Conservation (phyloP, 2,113 vertebrate species). For the Centrocercus urophasianus region DNA sequence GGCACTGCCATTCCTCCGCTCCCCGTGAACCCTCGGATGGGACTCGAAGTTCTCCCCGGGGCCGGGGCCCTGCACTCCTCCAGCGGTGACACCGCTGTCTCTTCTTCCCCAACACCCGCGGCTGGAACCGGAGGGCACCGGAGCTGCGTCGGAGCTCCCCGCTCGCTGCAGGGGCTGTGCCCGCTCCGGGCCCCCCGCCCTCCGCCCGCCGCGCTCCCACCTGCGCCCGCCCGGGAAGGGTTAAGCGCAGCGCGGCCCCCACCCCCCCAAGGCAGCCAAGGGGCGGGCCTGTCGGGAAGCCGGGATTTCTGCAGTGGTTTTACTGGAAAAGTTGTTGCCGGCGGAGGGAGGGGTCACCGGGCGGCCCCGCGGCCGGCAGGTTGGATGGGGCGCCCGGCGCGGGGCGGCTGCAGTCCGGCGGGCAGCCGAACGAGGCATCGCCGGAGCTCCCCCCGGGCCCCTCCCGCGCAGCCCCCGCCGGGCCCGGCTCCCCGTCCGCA, state of each 20-base stretch:
- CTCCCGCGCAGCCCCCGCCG: no score
- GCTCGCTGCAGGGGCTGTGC: no score
- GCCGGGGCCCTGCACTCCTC: not conserved
- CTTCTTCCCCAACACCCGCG: no score
- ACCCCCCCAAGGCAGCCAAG: constrained; percentile 49
- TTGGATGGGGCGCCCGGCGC: not conserved
- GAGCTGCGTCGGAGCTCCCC: no score
- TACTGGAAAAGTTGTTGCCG: constrained; percentile 82
- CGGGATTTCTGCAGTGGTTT: constrained; percentile 80
- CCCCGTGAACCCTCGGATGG: no score
- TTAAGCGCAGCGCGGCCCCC: constrained; percentile 66
- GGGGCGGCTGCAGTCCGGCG: not conserved
- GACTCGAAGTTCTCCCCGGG: not conserved
- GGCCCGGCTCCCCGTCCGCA: no score
- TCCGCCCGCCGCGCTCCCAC: not conserved
- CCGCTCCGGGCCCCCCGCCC: not conserved
- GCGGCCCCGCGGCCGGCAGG: constrained; percentile 63
- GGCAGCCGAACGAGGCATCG: not conserved
- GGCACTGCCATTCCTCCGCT: not conserved
- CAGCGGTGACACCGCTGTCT: not conserved
- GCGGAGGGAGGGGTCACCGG: constrained; percentile 78
- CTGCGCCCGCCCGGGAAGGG: constrained; percentile 47
- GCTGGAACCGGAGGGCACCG: no score
- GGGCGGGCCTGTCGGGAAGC: constrained; percentile 82
- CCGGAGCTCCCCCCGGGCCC: no score